A percentile compares a stretch with the other conserved stretches of the same genome.
Conservation (phyloP, 1,140 invertebrate species). For the Zeugodacus cucurbitae region DNA sequence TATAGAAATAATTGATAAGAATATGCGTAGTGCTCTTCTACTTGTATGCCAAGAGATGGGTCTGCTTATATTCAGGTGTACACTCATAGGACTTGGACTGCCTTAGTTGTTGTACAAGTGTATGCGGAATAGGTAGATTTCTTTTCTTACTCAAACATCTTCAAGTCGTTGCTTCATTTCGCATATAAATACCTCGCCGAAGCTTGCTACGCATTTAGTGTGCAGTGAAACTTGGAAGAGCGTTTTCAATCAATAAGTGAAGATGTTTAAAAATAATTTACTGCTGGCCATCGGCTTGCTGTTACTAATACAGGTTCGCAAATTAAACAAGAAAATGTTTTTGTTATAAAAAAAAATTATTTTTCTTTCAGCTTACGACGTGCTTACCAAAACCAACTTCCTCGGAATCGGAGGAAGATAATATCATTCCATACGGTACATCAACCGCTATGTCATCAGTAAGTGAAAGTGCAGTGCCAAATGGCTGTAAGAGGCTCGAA, state of each 20-base stretch:
- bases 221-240: too few species aligned
- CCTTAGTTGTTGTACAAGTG: too few species aligned
- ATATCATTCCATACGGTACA: too few species aligned
- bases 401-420: neutral
- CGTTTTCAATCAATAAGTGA: neutral
- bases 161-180: neutral
- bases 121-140: too few species aligned
- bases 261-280: neutral
- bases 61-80: too few species aligned
- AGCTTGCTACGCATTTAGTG: neutral
- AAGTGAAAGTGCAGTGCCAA: neutral
- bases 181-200: neutral
- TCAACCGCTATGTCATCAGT: too few species aligned
- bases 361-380: neutral
- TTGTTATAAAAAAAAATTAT: neutral
- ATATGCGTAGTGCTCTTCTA: too few species aligned
- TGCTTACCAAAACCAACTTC: neutral
- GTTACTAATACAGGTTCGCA: neutral
- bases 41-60: too few species aligned
- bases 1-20: too few species aligned
- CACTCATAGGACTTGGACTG: too few species aligned
- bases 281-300: neutral
- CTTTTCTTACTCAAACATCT: too few species aligned
- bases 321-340: too few species aligned
- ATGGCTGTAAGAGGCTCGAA: neutral